Conservation (phyloP, 2,888 invertebrate species). For the Kryphioiulus occultus region DNA sequence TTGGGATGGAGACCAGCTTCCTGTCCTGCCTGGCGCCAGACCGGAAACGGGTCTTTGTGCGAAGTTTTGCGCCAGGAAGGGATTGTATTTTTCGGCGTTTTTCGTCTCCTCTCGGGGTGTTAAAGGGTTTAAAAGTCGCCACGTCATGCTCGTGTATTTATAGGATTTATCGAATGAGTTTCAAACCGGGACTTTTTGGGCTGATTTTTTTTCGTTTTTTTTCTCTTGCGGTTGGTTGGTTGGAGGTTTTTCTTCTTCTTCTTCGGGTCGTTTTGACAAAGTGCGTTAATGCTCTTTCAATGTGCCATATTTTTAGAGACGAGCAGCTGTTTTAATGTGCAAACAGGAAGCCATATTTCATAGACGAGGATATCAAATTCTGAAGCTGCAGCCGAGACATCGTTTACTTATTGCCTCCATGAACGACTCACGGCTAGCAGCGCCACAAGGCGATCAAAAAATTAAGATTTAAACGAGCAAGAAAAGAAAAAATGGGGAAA, state of each 20-base stretch:
- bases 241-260: not conserved
- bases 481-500: too few species aligned
- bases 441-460: too few species aligned
- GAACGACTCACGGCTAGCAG: too few species aligned
- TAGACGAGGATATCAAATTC: slow-evolving; percentile 46
- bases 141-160: not conserved
- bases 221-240: not conserved
- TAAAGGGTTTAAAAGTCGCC: not conserved
- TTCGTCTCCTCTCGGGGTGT: not conserved
- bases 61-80: not conserved
- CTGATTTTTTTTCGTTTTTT: not conserved
- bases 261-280: slow-evolving; percentile 26
- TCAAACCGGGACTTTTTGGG: not conserved
- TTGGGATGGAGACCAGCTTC: too few species aligned
- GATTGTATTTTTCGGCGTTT: not conserved
- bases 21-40: not conserved
- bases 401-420: not conserved
- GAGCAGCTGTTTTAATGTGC: slow-evolving; percentile 53
- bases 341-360: slow-evolving; percentile 53
- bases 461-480: too few species aligned
- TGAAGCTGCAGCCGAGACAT: slow-evolving; percentile 24
- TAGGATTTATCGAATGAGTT: slow-evolving; percentile 25
- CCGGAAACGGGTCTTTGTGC: not conserved
- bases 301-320: slow-evolving; percentile 50
- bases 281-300: slow-evolving; percentile 42